These are phyloP conservation scores for Pipra filicauda DNA, from an alignment of 2,113 vertebrate species.

Conservation along the genomic window DNA sequence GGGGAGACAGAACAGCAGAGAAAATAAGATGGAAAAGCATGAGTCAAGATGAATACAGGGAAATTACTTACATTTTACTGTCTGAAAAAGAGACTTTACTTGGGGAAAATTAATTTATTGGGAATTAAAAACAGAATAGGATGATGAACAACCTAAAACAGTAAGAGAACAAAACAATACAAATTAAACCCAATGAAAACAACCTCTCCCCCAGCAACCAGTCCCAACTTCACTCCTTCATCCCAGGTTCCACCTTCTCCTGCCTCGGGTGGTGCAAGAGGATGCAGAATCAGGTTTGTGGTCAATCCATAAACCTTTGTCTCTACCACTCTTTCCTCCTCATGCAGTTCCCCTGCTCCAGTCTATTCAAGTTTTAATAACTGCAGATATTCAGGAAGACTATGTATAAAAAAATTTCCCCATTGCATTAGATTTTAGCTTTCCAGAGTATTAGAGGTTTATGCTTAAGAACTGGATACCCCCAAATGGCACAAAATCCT, in stretches of 20 bases:
- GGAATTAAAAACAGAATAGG: not conserved
- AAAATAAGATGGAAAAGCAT: not conserved
- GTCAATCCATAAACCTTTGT: not conserved
- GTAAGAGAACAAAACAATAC: not conserved
- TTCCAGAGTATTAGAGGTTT: not conserved
- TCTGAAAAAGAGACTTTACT: not conserved
- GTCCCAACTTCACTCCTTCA: not conserved
- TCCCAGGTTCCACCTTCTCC: not conserved
- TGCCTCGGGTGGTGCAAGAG: rapidly evolving
- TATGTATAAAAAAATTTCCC: not conserved
- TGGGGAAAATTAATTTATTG: not conserved
- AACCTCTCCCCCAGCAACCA: not conserved
- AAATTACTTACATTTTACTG: not conserved
- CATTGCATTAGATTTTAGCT: not conserved
- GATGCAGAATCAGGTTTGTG: rapidly evolving
- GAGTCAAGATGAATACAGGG: not conserved
- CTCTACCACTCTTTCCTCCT: not conserved
- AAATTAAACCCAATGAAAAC: not conserved
- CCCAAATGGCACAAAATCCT: not conserved
- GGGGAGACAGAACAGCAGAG: rapidly evolving
- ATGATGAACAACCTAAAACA: not conserved
- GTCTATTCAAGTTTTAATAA: not conserved
- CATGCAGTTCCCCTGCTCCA: not conserved
- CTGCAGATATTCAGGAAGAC: not conserved
- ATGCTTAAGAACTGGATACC: not conserved